Conservation (phyloP, 2,113 vertebrate species). For the Epinephelus moara region DNA sequence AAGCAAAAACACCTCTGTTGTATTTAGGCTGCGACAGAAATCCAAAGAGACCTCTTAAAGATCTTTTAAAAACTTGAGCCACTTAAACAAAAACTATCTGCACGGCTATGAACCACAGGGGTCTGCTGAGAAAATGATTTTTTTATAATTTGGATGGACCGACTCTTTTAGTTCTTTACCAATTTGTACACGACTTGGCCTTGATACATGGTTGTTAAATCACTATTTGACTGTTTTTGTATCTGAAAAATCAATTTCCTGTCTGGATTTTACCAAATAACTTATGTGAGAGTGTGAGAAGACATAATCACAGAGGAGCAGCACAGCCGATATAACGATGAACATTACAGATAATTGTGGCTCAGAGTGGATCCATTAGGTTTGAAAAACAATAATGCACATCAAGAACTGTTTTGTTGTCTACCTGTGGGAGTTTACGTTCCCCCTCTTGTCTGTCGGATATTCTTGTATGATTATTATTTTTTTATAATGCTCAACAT, state of each 20-base stretch:
- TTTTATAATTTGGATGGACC: conserved; percentile 16
- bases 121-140: background rate
- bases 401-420: conserved; percentile 19
- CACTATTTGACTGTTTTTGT: conserved; percentile 55
- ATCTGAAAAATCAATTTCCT: conserved; percentile 49
- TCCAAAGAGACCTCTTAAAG: background rate
- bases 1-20: background rate
- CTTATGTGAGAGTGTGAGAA: background rate
- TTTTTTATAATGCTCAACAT: conserved; percentile 49
- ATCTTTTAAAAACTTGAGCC: background rate
- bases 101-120: background rate
- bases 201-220: conserved; percentile 47
- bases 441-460: conserved; percentile 19
- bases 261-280: conserved; percentile 49
- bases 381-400: background rate
- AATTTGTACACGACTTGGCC: conserved; percentile 51
- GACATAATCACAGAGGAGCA: conserved; percentile 1
- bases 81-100: background rate
- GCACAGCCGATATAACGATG: background rate
- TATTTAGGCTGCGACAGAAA: conserved; percentile 9
- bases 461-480: conserved; percentile 61
- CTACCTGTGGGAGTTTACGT: conserved; percentile 11
- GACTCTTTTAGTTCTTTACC: conserved; percentile 45
- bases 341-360: conserved; percentile 10
- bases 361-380: background rate